Percentiles rank a stretch among this genome's conserved stretches.
Conservation (phyloP, 2,888 invertebrate species). For the Dorcus hopei region DNA sequence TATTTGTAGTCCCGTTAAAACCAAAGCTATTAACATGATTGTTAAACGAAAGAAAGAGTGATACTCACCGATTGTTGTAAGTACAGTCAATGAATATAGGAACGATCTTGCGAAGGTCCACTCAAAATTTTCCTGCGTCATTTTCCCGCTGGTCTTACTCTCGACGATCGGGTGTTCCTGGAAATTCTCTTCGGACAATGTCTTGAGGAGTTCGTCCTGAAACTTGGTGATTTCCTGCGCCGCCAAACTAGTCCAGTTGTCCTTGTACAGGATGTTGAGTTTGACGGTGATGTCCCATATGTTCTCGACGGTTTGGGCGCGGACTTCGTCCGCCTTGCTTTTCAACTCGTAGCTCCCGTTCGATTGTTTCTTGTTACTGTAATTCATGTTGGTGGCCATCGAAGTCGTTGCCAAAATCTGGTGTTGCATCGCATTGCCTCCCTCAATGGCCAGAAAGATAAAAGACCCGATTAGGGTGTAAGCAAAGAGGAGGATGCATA, state of each 20-base stretch:
- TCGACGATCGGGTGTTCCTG: slow-evolving; percentile 41
- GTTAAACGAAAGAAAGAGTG: background rate
- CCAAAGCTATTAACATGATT: no score
- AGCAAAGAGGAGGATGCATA: slow-evolving; percentile 76
- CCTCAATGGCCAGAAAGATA: slow-evolving; percentile 82
- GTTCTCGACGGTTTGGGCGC: slow-evolving; percentile 74
- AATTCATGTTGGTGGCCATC: slow-evolving; percentile 32
- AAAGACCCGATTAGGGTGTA: slow-evolving; percentile 75
- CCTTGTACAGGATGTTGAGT: slow-evolving; percentile 82
- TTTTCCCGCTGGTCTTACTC: slow-evolving; percentile 49
- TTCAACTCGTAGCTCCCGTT: slow-evolving; percentile 23
- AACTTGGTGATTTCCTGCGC: slow-evolving; percentile 76
- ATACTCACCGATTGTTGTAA: slow-evolving; percentile 83
- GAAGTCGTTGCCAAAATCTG: slow-evolving; percentile 57
- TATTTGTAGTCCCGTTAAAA: no score
- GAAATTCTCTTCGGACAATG: slow-evolving; percentile 72
- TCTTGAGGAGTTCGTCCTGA: slow-evolving; percentile 68
- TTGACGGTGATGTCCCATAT: slow-evolving; percentile 90
- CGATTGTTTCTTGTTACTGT: slow-evolving; percentile 23
- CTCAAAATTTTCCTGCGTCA: slow-evolving; percentile 57
- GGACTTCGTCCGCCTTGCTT: slow-evolving; percentile 56
- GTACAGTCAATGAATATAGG: slow-evolving; percentile 89
- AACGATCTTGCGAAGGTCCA: slow-evolving; percentile 90
- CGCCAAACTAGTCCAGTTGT: slow-evolving; percentile 85
- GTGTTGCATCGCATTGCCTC: slow-evolving; percentile 49